A percentile compares a stretch with the other conserved stretches of the same genome.
Evolutionary conservation across 2,113 vertebrate genomes (phyloP).

Genomic region (Euleptes europaea): DNA sequence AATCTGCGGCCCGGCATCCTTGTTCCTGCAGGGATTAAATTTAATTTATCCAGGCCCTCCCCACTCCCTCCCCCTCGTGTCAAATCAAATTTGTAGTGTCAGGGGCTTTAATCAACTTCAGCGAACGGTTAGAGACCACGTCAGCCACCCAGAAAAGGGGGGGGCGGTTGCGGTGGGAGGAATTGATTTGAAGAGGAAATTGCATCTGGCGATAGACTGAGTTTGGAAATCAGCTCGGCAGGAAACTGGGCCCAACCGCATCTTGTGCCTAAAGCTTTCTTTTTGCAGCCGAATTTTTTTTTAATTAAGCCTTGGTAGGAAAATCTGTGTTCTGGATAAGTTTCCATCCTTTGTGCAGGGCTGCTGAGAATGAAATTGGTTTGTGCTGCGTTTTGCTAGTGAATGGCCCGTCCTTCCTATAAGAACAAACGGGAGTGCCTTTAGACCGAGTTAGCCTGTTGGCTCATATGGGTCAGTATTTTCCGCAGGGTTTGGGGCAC

Average conservation of each 20-base stretch:
- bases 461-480: no score
- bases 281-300: not conserved
- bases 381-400: no score
- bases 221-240: not conserved
- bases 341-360: not conserved
- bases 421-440: no score
- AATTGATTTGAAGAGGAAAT: constrained; percentile 33
- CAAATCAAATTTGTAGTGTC: not conserved
- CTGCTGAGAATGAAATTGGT: no score
- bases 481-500: no score
- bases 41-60: rapidly evolving
- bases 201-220: constrained; percentile 1
- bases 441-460: no score
- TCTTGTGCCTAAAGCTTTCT: not conserved
- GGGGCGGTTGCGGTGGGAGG: not conserved
- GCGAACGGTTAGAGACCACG: not conserved
- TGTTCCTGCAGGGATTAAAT: not conserved
- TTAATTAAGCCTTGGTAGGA: not conserved
- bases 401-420: no score
- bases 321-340: not conserved
- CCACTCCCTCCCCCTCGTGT: not conserved
- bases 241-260: not conserved
- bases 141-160: constrained; percentile 20
- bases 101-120: constrained; percentile 20
- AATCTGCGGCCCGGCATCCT: not conserved